Evolutionary conservation across 30 jellyfish, hydroid and myxozoan genomes (phyloP).

Genomic region (Turritopsis dohrnii): DNA sequence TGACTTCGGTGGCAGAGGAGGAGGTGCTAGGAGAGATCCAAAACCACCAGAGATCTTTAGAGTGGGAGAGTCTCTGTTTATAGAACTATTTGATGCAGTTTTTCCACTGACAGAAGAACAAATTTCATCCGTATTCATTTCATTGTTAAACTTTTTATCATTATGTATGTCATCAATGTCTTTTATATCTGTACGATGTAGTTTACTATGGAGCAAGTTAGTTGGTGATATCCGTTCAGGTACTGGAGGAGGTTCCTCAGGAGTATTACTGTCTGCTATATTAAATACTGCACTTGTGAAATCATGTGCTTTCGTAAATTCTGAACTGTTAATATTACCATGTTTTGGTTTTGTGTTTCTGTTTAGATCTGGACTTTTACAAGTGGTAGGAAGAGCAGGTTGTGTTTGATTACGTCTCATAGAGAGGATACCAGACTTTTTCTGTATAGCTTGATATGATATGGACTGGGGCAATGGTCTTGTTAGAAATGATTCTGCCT

Average conservation of each 20-base stretch:
- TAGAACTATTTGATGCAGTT: neutral
- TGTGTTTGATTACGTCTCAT: constrained; percentile 13
- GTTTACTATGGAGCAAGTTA: neutral
- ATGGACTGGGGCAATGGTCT: constrained; percentile 14
- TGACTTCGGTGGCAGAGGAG: constrained; percentile 11
- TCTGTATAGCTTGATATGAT: neutral
- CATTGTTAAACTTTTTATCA: neutral
- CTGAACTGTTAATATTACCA: neutral
- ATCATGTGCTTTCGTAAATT: neutral
- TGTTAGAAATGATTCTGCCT: constrained; percentile 1
- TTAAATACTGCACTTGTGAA: neutral
- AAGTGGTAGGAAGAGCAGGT: neutral
- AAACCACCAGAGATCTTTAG: neutral
- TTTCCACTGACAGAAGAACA: neutral
- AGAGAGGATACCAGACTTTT: neutral
- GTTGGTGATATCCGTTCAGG: constrained; percentile 10
- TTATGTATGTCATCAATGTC: neutral
- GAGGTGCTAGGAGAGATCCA: neutral
- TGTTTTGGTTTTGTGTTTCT: constrained; percentile 22
- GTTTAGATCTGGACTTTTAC: constrained; percentile 22
- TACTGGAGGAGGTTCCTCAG: constrained; percentile 1
- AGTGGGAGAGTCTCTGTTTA: neutral
- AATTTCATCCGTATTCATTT: neutral
- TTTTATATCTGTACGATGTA: neutral
- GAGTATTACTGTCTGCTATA: neutral